Percentiles rank a stretch among this genome's conserved stretches.
Conservation (phyloP, 2,113 vertebrate genomes). For the Rostratula benghalensis region DNA sequence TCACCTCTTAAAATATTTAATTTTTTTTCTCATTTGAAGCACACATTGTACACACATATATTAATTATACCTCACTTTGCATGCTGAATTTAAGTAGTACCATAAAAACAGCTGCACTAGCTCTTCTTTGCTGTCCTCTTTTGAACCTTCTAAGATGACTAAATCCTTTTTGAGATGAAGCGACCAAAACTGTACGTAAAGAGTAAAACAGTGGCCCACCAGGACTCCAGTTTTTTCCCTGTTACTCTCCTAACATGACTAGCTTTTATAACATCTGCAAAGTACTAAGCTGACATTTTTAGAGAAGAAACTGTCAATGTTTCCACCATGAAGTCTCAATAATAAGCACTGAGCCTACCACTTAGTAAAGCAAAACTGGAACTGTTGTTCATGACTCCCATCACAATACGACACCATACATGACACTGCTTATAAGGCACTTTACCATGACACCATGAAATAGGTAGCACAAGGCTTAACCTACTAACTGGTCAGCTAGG, state of each 20-base stretch:
- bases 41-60: background rate
- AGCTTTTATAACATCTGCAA: background rate
- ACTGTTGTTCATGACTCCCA: background rate
- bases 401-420: background rate
- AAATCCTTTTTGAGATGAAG: background rate
- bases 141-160: background rate
- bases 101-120: background rate
- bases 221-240: background rate
- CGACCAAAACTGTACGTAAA: background rate
- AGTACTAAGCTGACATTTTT: background rate
- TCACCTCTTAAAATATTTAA: background rate
- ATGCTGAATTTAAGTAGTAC: background rate
- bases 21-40: background rate
- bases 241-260: background rate
- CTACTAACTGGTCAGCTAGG: background rate
- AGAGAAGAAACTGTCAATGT: background rate
- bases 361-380: background rate
- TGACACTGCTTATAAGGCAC: background rate
- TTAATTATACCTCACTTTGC: background rate
- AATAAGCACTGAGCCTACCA: background rate
- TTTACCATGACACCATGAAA: background rate
- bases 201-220: background rate
- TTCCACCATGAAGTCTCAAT: background rate
- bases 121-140: background rate
- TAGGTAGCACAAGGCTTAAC: background rate